Percentiles rank a stretch among this genome's conserved stretches.
These are phyloP conservation scores for Coracias cyanogaster DNA, from an alignment of 2,797 vertebrate species.

Conservation along the genomic window DNA sequence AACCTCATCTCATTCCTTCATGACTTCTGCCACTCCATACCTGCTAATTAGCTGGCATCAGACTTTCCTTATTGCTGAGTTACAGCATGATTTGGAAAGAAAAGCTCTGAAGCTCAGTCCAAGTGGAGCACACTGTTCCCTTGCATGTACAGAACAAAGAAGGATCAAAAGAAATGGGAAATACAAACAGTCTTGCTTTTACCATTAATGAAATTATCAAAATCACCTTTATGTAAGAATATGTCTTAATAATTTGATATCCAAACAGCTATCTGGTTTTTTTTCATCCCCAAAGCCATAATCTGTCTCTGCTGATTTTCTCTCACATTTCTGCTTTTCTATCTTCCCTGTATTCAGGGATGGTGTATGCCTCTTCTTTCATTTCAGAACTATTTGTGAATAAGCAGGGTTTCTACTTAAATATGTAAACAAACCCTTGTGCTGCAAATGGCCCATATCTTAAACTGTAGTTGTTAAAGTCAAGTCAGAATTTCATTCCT, in stretches of 20 bases:
- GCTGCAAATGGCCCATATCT: not conserved
- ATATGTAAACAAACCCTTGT: not conserved
- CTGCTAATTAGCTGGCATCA: not conserved
- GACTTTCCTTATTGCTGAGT: not conserved
- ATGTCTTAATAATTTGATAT: not conserved
- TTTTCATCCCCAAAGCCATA: not conserved
- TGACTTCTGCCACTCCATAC: not conserved
- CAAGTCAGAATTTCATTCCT: slow-evolving; percentile 23
- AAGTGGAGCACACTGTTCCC: not conserved
- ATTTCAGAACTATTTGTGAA: not conserved
- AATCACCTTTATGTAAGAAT: not conserved
- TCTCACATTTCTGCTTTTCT: not conserved
- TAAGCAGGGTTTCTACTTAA: not conserved
- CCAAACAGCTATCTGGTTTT: not conserved
- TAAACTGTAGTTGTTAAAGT: not conserved
- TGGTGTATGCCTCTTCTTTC: not conserved
- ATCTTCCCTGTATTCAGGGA: not conserved
- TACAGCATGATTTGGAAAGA: not conserved
- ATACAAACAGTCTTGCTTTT: not conserved
- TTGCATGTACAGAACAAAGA: not conserved
- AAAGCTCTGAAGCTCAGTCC: not conserved
- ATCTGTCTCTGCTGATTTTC: not conserved
- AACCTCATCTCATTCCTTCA: not conserved
- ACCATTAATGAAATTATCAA: not conserved
- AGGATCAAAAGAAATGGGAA: not conserved